Evolutionary conservation across 2,797 vertebrate genomes (phyloP).

Genomic region (Chelidonichthys spinosus): DNA sequence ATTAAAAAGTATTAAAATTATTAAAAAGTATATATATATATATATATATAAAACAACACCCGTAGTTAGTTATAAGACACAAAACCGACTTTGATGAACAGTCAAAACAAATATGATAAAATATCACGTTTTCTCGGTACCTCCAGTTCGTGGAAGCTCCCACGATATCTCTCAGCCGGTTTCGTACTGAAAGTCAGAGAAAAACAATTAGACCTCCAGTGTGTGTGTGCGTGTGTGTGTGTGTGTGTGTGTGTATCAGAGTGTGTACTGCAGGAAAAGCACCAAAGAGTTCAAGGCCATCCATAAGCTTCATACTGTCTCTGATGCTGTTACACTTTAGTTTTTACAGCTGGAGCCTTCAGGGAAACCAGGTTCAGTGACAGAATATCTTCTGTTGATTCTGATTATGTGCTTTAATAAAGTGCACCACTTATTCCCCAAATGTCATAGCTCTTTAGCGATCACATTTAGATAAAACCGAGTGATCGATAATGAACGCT

Average conservation of each 20-base stretch:
- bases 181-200: constrained; percentile 87
- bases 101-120: neutral
- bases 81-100: neutral
- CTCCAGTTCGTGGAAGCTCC: constrained; percentile 96
- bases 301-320: constrained; percentile 42
- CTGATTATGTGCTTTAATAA: neutral
- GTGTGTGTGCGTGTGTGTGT: neutral
- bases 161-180: constrained; percentile 91
- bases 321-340: neutral
- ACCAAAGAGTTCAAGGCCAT: neutral
- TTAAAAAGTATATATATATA: too few relatives aligned
- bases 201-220: constrained; percentile 7
- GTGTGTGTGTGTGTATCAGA: neutral
- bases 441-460: neutral
- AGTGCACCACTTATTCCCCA: neutral
- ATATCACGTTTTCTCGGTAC: constrained; percentile 71
- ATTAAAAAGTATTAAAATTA: too few relatives aligned
- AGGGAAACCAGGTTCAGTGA: neutral
- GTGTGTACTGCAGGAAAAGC: neutral
- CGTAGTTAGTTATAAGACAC: neutral
- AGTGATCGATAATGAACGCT: neutral
- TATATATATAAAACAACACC: too few relatives aligned
- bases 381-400: neutral
- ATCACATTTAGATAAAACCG: neutral
- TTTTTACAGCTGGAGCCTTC: constrained; percentile 18